These are phyloP conservation scores for Callorhinus ursinus DNA, from an alignment of 2,113 vertebrate species.

Conservation along the genomic window DNA sequence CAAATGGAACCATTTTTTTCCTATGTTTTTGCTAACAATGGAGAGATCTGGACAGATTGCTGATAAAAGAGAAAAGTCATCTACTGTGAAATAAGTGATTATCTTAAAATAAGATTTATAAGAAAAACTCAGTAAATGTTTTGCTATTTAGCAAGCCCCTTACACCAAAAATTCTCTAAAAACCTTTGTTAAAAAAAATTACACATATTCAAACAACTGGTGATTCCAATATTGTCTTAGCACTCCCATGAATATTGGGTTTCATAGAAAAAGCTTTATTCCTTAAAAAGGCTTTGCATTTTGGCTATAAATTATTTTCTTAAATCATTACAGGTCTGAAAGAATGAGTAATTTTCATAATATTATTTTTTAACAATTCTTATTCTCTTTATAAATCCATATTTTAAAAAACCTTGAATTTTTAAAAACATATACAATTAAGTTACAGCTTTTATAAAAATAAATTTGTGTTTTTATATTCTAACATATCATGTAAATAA, in stretches of 20 bases:
- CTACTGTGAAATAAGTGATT: not conserved
- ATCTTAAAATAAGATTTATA: not conserved
- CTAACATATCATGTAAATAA: not conserved
- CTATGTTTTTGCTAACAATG: not conserved
- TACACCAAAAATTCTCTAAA: not conserved
- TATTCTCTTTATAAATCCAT: not conserved
- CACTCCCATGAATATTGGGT: not conserved
- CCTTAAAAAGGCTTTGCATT: not conserved
- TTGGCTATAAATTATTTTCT: not conserved
- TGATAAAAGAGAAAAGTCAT: not conserved
- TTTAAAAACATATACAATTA: not conserved
- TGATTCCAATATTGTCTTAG: not conserved
- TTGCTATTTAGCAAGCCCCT: not conserved
- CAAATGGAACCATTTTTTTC: too few species aligned
- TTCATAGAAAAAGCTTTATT: not conserved
- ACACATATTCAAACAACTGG: not conserved
- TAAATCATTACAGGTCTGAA: not conserved
- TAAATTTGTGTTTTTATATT: not conserved
- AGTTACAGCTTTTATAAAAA: not conserved
- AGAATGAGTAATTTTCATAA: not conserved
- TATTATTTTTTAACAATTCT: not conserved
- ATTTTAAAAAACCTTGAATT: not conserved
- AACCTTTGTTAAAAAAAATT: not conserved
- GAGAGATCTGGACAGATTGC: not conserved
- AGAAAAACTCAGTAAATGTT: not conserved